phyloP scores from a whole-genome alignment of 2,888 invertebrate genomes.

The Archips crataeganus region DNA sequence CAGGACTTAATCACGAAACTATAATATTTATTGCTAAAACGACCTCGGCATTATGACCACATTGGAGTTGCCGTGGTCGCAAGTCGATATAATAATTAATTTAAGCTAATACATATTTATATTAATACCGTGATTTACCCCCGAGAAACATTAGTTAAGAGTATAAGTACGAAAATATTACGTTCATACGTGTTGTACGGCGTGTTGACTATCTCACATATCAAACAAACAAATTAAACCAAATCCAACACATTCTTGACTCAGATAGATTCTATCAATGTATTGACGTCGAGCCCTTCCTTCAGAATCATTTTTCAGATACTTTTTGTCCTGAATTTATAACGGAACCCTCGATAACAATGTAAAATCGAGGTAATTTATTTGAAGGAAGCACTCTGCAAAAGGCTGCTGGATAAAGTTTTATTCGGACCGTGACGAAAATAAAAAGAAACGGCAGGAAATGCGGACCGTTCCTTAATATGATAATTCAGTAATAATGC shows the following conservation, averaged over 20 bases:
- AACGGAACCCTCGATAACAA: conserved; percentile 36
- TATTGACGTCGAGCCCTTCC: conserved; percentile 3
- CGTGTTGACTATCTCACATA: too few relatives aligned
- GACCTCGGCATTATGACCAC: too few relatives aligned
- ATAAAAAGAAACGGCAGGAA: conserved; percentile 34
- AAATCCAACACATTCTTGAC: not conserved
- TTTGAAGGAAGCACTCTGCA: conserved; percentile 29
- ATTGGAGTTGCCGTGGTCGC: too few relatives aligned
- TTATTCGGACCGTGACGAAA: conserved; percentile 39
- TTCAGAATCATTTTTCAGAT: conserved; percentile 26
- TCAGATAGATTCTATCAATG: conserved; percentile 2
- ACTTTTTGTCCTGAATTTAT: conserved; percentile 34
- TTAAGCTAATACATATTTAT: too few relatives aligned
- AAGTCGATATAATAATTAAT: too few relatives aligned
- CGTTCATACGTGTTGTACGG: too few relatives aligned
- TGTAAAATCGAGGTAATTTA: conserved; percentile 40
- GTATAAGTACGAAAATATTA: too few relatives aligned
- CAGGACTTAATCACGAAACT: too few relatives aligned
- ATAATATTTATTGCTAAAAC: too few relatives aligned
- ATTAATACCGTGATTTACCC: too few relatives aligned
- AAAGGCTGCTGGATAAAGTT: conserved; percentile 38
- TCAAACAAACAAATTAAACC: not conserved
- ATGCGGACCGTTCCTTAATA: conserved; percentile 21
- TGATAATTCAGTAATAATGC: conserved; percentile 22
- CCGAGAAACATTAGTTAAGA: too few relatives aligned